Conservation (phyloP, 2,888 invertebrate species). For the Pegoplata infirma region DNA sequence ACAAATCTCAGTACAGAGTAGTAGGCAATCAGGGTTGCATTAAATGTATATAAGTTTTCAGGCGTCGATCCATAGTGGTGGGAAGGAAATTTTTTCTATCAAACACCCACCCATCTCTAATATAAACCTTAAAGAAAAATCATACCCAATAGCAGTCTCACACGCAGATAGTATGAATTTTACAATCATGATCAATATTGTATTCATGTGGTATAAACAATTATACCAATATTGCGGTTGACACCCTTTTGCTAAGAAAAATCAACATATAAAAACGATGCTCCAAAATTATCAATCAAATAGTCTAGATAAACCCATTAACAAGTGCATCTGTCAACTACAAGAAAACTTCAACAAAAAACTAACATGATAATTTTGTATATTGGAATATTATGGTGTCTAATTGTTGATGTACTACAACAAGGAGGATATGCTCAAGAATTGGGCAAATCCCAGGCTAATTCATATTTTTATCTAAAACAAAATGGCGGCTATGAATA, state of each 20-base stretch:
- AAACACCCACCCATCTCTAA: no score
- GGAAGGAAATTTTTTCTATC: no score
- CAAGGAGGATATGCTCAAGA: conserved; percentile 18
- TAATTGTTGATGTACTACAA: conserved; percentile 15
- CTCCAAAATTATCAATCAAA: not conserved
- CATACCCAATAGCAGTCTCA: conserved; percentile 39
- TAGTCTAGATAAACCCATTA: conserved; percentile 35
- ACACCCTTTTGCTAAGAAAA: conserved; percentile 5
- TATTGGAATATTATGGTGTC: conserved; percentile 25
- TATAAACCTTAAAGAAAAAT: not conserved
- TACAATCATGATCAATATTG: conserved; percentile 41
- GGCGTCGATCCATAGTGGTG: not conserved
- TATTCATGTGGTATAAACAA: conserved; percentile 46
- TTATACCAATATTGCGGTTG: conserved; percentile 54
- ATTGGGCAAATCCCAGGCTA: conserved; percentile 46
- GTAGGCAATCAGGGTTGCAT: no score
- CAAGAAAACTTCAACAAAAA: not conserved
- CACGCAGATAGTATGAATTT: conserved; percentile 58
- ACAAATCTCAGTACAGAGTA: no score
- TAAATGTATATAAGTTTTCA: no score
- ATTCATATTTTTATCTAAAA: conserved; percentile 54
- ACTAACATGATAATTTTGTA: conserved; percentile 29
- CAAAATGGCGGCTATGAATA: conserved; percentile 75
- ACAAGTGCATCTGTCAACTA: conserved; percentile 20
- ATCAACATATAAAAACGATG: conserved; percentile 57